Percentiles rank a stretch among this genome's conserved stretches.
Conservation (phyloP, 2,113 vertebrate genomes). For the Peromyscus maniculatus region DNA sequence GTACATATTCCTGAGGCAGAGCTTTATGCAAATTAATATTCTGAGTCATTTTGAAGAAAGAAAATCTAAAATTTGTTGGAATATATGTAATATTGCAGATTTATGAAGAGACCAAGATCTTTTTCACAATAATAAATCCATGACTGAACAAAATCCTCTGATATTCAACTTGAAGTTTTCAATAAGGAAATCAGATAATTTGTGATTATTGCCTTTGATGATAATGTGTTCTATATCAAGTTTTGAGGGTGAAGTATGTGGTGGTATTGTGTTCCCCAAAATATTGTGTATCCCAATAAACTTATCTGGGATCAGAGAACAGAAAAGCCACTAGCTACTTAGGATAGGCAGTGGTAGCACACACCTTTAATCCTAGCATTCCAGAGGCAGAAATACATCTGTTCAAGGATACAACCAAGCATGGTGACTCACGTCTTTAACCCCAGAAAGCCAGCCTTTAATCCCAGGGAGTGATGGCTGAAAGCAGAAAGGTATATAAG, state of each 20-base stretch:
- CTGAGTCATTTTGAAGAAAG: background rate
- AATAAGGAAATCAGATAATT: background rate
- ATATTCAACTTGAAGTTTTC: background rate
- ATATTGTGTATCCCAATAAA: too few relatives aligned
- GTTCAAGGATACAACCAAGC: too few relatives aligned
- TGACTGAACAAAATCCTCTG: background rate
- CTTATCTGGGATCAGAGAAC: too few relatives aligned
- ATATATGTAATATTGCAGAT: constrained; percentile 16
- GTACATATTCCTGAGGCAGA: background rate
- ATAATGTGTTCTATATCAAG: background rate
- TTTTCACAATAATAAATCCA: background rate
- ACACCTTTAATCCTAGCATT: too few relatives aligned
- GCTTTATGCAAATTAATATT: background rate
- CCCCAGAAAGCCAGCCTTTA: too few relatives aligned
- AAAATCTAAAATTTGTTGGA: background rate
- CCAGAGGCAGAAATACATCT: too few relatives aligned
- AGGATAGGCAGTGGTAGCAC: too few relatives aligned
- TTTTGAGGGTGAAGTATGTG: background rate
- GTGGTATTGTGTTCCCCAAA: too few relatives aligned
- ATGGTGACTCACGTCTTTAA: too few relatives aligned
- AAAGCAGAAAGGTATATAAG: too few relatives aligned
- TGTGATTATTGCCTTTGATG: background rate
- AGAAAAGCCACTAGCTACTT: too few relatives aligned
- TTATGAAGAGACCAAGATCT: background rate
- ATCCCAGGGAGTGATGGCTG: too few relatives aligned